Conservation (phyloP, 2,888 invertebrate species). For the Philhelius pedissequus region DNA sequence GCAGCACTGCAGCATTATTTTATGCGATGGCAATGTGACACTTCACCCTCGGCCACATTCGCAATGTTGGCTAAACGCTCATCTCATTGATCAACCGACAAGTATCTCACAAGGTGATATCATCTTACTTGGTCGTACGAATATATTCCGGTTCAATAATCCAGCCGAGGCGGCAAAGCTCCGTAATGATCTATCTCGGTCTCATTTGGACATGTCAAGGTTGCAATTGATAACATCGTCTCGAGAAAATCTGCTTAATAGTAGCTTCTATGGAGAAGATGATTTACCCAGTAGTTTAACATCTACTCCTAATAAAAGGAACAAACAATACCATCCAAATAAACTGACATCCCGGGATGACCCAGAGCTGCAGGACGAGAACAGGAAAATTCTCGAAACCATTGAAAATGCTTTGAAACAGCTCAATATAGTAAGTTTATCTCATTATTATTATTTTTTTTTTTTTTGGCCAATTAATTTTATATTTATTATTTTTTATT, state of each 20-base stretch:
- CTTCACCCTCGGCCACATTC: slow-evolving; percentile 86
- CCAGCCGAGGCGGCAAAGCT: slow-evolving; percentile 92
- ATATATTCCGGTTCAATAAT: slow-evolving; percentile 93
- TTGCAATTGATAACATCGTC: slow-evolving; percentile 88
- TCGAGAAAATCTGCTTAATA: slow-evolving; percentile 83
- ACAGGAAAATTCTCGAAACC: slow-evolving; percentile 84
- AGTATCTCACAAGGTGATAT: slow-evolving; percentile 90
- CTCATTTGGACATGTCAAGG: slow-evolving; percentile 87
- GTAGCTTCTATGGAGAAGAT: slow-evolving; percentile 76
- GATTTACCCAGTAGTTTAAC: slow-evolving; percentile 70
- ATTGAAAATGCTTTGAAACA: slow-evolving; percentile 85
- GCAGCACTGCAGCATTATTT: slow-evolving; percentile 87
- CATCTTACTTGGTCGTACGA: slow-evolving; percentile 87
- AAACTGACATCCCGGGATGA: slow-evolving; percentile 80
- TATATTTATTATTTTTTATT: slow-evolving; percentile 47
- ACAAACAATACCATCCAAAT: slow-evolving; percentile 78
- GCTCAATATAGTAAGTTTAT: slow-evolving; percentile 76
- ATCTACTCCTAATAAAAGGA: slow-evolving; percentile 75
- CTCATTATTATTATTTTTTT: not conserved
- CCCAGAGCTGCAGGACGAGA: slow-evolving; percentile 83
- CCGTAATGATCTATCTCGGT: slow-evolving; percentile 84
- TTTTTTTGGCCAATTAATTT: not conserved
- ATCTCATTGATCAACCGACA: slow-evolving; percentile 87
- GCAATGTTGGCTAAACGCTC: slow-evolving; percentile 91
- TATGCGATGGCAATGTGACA: slow-evolving; percentile 86